These are phyloP conservation scores for Nettapus auritus DNA, from an alignment of 2,113 vertebrate species.

Conservation along the genomic window DNA sequence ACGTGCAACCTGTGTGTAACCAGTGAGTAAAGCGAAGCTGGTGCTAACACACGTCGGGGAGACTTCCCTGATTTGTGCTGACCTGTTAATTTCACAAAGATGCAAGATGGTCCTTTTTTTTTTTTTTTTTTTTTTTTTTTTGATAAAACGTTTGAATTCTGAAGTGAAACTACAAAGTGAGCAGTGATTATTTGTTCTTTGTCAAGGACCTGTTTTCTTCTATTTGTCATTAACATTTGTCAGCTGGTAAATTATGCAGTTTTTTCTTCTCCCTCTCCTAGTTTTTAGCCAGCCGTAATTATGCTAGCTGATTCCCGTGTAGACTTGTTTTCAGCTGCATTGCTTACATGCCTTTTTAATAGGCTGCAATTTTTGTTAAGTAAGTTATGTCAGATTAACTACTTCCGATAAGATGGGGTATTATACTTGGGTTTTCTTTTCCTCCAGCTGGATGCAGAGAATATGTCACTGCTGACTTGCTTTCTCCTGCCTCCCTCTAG, in stretches of 20 bases:
- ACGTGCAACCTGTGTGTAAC: neutral
- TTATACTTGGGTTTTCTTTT: conserved; percentile 69
- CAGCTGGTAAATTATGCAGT: conserved; percentile 66
- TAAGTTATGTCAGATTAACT: conserved; percentile 77
- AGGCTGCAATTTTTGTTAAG: conserved; percentile 76
- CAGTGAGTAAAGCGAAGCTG: neutral
- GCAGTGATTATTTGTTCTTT: conserved; percentile 58
- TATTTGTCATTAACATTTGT: conserved; percentile 73
- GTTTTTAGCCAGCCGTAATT: conserved; percentile 58
- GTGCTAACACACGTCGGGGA: rapidly evolving
- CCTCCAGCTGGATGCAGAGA: conserved; percentile 70
- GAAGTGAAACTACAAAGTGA: conserved; percentile 17
- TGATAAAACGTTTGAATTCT: neutral
- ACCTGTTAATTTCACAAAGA: neutral
- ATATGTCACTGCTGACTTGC: conserved; percentile 63
- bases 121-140: neutral
- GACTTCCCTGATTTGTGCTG: neutral
- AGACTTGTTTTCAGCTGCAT: conserved; percentile 77
- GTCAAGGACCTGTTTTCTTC: conserved; percentile 70
- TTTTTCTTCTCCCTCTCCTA: conserved; percentile 35
- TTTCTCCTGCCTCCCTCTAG: conserved; percentile 69
- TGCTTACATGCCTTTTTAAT: conserved; percentile 77
- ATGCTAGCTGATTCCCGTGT: conserved; percentile 60
- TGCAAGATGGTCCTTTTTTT: neutral
- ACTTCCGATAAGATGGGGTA: conserved; percentile 73